phyloP scores from a whole-genome alignment of 2,797 vertebrate species.

The Uromys caudimaculatus region DNA sequence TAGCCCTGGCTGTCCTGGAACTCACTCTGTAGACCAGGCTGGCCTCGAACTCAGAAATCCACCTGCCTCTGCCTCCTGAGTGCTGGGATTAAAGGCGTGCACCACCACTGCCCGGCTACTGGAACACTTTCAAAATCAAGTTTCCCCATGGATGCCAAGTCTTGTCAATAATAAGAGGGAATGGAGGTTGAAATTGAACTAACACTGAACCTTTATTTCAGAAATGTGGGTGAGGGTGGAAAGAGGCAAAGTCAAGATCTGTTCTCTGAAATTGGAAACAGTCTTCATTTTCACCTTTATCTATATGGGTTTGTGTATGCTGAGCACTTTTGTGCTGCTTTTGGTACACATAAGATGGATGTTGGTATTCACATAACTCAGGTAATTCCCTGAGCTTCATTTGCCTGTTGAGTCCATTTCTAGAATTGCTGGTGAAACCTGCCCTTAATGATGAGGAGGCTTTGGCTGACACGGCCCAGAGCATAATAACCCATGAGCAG shows the following conservation, averaged over 20 bases:
- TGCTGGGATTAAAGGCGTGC: no score
- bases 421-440: background rate
- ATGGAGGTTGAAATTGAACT: conserved; percentile 26
- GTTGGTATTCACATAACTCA: background rate
- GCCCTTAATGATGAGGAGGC: background rate
- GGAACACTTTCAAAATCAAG: conserved; percentile 55
- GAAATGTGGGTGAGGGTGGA: background rate
- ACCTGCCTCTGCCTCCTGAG: no score
- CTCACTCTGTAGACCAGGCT: no score
- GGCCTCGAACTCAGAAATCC: no score
- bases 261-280: background rate
- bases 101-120: no score
- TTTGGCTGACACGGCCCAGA: background rate
- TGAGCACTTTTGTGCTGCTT: background rate
- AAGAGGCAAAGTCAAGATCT: background rate
- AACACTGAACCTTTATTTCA: background rate
- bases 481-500: background rate
- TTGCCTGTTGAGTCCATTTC: background rate
- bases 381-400: conserved; percentile 49
- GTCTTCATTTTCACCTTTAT: background rate
- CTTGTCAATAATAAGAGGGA: conserved; percentile 17
- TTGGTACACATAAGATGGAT: background rate
- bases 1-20: no score
- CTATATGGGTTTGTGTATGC: background rate
- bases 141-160: conserved; percentile 22